These are phyloP conservation scores for Mus pahari DNA, from an alignment of 2,113 vertebrate genomes.

Conservation along the genomic window DNA sequence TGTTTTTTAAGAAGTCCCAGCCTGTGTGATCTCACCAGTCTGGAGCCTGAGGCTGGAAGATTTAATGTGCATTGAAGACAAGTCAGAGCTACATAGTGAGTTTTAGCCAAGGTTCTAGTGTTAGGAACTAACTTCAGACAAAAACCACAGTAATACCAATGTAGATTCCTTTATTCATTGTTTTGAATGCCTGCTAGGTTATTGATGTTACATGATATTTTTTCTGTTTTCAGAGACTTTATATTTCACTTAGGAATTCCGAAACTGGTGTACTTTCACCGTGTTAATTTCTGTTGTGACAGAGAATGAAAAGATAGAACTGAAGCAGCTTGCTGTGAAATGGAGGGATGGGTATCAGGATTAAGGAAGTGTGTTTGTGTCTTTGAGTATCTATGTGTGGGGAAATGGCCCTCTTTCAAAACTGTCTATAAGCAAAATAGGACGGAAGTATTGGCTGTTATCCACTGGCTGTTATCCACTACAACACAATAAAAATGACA, in stretches of 20 bases:
- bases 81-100: not conserved
- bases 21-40: not conserved
- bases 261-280: not conserved
- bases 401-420: not conserved
- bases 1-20: not conserved
- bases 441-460: not conserved
- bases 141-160: not conserved
- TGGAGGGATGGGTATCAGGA: not conserved
- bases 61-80: not conserved
- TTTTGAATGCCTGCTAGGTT: not conserved
- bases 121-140: too few species aligned
- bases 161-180: constrained; percentile 6
- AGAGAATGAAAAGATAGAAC: not conserved
- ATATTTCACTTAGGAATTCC: not conserved
- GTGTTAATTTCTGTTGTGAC: not conserved
- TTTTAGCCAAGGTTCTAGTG: too few species aligned
- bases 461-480: not conserved
- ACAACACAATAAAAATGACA: not conserved
- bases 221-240: not conserved
- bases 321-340: not conserved
- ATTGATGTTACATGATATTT: not conserved
- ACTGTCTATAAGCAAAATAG: not conserved
- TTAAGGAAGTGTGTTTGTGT: not conserved
- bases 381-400: not conserved
- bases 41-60: not conserved